Percentiles rank a stretch among this genome's conserved stretches.
Conservation (phyloP, 2,888 invertebrate species). For the Lepidochitona cinerea region DNA sequence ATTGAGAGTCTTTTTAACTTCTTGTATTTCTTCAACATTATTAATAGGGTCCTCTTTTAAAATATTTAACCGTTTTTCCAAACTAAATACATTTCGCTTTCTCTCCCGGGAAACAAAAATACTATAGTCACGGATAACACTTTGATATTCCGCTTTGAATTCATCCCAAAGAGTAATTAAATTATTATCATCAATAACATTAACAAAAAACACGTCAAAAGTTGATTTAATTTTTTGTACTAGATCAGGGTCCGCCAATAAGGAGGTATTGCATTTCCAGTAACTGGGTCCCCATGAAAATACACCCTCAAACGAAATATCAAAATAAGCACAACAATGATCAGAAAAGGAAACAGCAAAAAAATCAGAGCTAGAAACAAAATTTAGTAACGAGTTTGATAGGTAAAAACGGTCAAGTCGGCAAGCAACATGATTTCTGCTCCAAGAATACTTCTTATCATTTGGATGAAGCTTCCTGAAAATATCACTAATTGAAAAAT, state of each 20-base stretch:
- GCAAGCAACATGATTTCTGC: not conserved
- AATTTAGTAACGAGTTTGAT: not conserved
- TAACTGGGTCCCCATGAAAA: not conserved
- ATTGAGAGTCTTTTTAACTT: not conserved
- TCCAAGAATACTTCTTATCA: not conserved
- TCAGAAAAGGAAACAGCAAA: not conserved
- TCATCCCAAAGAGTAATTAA: not conserved
- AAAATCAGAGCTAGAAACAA: not conserved
- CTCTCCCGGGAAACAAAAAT: not conserved
- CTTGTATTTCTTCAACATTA: not conserved
- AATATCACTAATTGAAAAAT: not conserved
- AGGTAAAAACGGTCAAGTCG: not conserved
- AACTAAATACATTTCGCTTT: not conserved
- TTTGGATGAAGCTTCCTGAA: not conserved
- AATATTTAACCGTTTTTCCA: not conserved
- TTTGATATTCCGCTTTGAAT: not conserved
- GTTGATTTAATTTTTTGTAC: not conserved
- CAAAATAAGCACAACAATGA: not conserved
- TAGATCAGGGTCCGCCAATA: not conserved
- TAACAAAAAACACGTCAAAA: too few species aligned
- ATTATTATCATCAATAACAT: not conserved
- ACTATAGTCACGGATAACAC: not conserved
- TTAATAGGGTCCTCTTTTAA: not conserved
- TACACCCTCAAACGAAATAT: not conserved
- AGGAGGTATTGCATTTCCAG: not conserved